Base-by-base conservation (phyloP, 2,113 vertebrate species). In the Ophthalmolycus amberensis region DNA sequence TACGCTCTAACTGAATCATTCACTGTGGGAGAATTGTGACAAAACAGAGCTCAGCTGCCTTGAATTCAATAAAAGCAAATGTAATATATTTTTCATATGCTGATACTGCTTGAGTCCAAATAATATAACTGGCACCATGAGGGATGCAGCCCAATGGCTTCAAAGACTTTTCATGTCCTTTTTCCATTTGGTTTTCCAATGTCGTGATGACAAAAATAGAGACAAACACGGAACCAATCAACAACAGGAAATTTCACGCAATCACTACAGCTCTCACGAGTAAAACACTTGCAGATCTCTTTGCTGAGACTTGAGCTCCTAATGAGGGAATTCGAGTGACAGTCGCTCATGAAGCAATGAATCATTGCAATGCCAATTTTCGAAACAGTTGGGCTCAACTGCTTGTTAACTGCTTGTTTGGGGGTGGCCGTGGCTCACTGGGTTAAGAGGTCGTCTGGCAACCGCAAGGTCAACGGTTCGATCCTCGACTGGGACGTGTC, bases 11-110 rank as follows among this genome's bases (percentile, higher is more conserved):
- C 79, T 44, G 29, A 88, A 77, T 90, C 71, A 79, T 29, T 83
- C 68, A 71, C 78, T 58, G 6, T 29, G 44, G 62, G 85, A 80
- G 71, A 54, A 64, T 86, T 87, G 66, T 64, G 72, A 81, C 59
- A 81, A 74, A 90, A 86, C 71, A 84, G 69, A 85, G 48, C 80
- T 80, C 77, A 63, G 85, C 88, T 86, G 86, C 83, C 48, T 74
- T 62, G 25, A 80, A 79, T 90, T 89, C 82, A 85, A 83, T 86
- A 77, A 88, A 83, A 65, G 72, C 42, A 89, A 88, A 90, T 84
- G 77, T 80, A 78, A 85, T 82, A 76, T 89, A 75, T 88, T 79
- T 86, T 80, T 89, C 79, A 87, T 74, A 66, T 73, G 65, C 64
- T 80, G 56, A 79, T 71, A 48, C 68, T 38, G 60, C 69, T 54